Base-by-base conservation (phyloP, 2,113 vertebrate genomes). In the Burhinus oedicnemus region DNA sequence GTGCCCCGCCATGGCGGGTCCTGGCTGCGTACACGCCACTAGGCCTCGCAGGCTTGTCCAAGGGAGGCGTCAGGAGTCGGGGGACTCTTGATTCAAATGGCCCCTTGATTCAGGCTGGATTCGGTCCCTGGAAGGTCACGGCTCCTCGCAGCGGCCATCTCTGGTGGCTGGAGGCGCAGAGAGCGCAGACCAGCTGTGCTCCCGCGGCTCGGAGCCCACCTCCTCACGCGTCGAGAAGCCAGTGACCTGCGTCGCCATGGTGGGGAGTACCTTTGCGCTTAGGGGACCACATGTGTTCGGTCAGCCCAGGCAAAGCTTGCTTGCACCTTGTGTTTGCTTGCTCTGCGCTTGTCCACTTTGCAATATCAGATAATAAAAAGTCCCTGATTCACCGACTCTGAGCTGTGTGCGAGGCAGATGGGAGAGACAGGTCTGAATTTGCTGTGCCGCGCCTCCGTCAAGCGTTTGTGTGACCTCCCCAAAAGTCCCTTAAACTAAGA, bases 161-260 rank as follows among this genome's bases (percentile, higher is more conserved):
- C 15, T 64, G 36, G 29, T 38, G 83, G 32, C 4, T 70, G 61
- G 49, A 44, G 54, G 47, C 32, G 45, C 54, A 52, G 34, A 4
- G 6, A 8, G 21, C 34, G 25, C 2, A 42, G 55, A 27, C 10
- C 54, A 60, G 23, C 57, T 55, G 27, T 15, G 34, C 60, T 64
- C 7, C 58, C 36, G 51, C 45, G 62, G 42, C 87, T 38, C 38
- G 17, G 30, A 84, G 34, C 5, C 6, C 23, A 14, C 13, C 19
- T 61, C 25, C 26, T 36, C 32, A 10, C 5, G 55, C 68, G 7
- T 5, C 15, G 42, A 34, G 78, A 4, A 57, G 51, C 13, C 32
- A 7, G 1, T 5, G 6, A 65, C 6, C 30, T 20, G 27, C 27
- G 36, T 11, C 5, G 1, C 36, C 4, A 0, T 3, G 26, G 47